Base-by-base conservation (phyloP, 2,888 invertebrate genomes). In the Oeneis ivallda region DNA sequence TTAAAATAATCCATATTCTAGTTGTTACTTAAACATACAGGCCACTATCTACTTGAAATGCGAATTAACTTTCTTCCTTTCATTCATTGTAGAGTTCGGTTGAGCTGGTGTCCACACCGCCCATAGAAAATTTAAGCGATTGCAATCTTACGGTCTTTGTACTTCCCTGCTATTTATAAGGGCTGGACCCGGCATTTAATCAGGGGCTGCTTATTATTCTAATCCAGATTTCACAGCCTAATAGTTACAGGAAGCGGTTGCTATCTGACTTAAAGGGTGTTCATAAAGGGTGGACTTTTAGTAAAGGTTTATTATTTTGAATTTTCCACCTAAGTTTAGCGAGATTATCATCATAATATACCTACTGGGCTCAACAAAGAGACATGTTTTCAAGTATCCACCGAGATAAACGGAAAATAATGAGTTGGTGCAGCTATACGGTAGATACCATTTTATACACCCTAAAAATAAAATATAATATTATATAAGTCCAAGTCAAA, bases 141-240 rank as follows among this genome's bases (percentile, higher is more conserved):
- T 39, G 60, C 39, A 39, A 60, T 60, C 60, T 47, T 60, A 37
- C 39, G 11, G 17, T 19, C 13, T 17, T 10, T 8, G 13, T 59
- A 59, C 43, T 59, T 59, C 49, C 37, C 59, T 17, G 34, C 13
- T 60, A 56, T 56, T 41, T 56, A 60, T 58, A 58, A 45, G 47
- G 45, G 34, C 45, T 11, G 32, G 34, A 32, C 45, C 47, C 15
- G 32, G 39, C 39, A 56, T 56, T 56, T 56, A 41, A 56, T 56
- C 39, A 39, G 47, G 43, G 45, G 15, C 26, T 11, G 32, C 58
- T 58, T 57, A 43, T 47, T 34, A 47, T 47, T 58, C 58, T 58
- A 47, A 47, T 32, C 15, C 47, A 47, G 45, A 47, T 47, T 56
- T 56, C 41, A 41, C 56, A 56, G 47, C 32, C 58, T 47, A 58